Percentiles rank a stretch among this genome's conserved stretches.
Evolutionary conservation across 2,113 vertebrate species (phyloP).

Genomic region (Callospermophilus lateralis): DNA sequence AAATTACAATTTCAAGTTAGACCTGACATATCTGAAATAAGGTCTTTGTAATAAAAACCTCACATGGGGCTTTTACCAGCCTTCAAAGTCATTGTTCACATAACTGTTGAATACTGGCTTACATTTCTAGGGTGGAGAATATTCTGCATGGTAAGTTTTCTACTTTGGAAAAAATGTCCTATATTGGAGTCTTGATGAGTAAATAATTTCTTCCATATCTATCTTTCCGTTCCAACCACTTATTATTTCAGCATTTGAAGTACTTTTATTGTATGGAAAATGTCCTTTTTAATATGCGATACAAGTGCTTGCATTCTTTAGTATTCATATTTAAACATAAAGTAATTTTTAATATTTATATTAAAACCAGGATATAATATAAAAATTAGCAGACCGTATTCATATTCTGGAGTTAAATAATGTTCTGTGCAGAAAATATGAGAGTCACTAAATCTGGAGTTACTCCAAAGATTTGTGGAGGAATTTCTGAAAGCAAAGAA

Average conservation of each 20-base stretch:
- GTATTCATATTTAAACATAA: constrained; percentile 50
- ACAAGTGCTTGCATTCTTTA: background rate
- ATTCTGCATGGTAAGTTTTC: constrained; percentile 19
- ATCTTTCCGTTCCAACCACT: background rate
- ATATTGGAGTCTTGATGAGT: background rate
- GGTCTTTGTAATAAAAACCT: constrained; percentile 68
- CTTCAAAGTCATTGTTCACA: constrained; percentile 70
- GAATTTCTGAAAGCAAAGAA: constrained; percentile 42
- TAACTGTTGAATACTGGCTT: constrained; percentile 31
- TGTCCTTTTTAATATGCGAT: constrained; percentile 10
- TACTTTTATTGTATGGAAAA: constrained; percentile 55
- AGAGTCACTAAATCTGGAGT: constrained; percentile 26
- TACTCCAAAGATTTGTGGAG: background rate
- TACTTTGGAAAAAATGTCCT: constrained; percentile 27
- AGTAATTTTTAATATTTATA: constrained; percentile 57
- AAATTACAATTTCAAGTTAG: constrained; percentile 68
- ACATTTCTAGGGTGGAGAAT: constrained; percentile 50
- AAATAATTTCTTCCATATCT: constrained; percentile 56
- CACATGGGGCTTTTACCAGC: background rate
- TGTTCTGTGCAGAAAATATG: background rate
- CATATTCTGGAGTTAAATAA: background rate
- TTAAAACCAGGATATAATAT: constrained; percentile 28
- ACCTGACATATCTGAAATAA: constrained; percentile 63
- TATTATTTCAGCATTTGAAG: background rate
- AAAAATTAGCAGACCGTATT: background rate